Base-by-base conservation (phyloP, 1,140 invertebrate species). In the Solen grandis region DNA sequence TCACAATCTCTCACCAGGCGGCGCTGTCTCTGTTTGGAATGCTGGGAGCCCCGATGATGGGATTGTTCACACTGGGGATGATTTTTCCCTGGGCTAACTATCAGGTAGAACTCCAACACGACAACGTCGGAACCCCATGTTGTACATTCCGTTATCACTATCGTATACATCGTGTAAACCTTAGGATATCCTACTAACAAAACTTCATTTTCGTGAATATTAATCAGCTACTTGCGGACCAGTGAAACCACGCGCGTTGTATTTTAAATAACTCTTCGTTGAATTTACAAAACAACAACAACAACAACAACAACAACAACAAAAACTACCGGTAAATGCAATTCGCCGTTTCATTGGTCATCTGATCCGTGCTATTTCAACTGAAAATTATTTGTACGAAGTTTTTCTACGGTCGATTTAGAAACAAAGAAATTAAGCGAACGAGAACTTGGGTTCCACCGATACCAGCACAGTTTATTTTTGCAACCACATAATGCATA, bases 1-100 rank as follows among this genome's bases (percentile, higher is more conserved):
- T 16, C 0, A 1, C 27, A 16, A 33, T 52, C 59, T 82, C n/a
- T n/a, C n/a, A n/a, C n/a, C 95, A 97, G 92, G 95, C 95, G 1
- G 88, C 91, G 0, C 81, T 91, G 22, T 89, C 87, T 19, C 84
- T 92, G 50, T 88, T 90, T 72, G 91, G 91, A 25, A 90, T 91
- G 41, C 66, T 92, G 10, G 86, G 87, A 55, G 90, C 87, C 4
- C 89, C 89, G 0, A 82, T 89, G 46, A 87, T 92, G 10, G 89
- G 88, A 0, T 52, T 92, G 2, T 92, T 92, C 75, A 86, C 89
- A 13, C 81, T 92, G 35, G 91, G 91, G 22, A 87, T 92, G 84
- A 78, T 91, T 14, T 88, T 91, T 79, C 91, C 91, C 2, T 92
- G 88, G 79, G 85, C 90, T n/a, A 92, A 92, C 41, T 78, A 46